Base-by-base conservation (phyloP, 2,888 invertebrate genomes). In the Ophioninae sp. region DNA sequence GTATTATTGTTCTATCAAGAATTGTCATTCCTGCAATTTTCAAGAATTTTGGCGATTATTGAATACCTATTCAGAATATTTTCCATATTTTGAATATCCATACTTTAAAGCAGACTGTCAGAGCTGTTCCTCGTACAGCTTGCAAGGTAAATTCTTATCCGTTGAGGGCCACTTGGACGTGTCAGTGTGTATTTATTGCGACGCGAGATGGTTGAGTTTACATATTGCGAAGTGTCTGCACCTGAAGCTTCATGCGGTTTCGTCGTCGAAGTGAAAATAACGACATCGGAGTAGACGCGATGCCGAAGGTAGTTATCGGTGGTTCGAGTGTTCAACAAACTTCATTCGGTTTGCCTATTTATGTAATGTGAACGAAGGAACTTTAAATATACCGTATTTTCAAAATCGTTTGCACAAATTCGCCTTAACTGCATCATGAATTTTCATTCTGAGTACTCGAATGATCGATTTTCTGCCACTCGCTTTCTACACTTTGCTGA, bases 121-220 rank as follows among this genome's bases (percentile, higher is more conserved):
- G n/a, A 20, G 20, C 23, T 21, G 61, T 59, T 13, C 41, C 57
- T 59, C 57, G 20, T 13, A 39, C 21, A 59, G n/a, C 21, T 64
- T 64, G 37, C 37, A 20, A 17, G 30, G 62, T 74, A 62, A 50
- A 74, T 74, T 61, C 10, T 30, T 62, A 13, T 13, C 3, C 8
- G 57, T 6, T 5, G 21, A 20, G 37, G n/a, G 59, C 75, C 75
- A 75, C 80, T 75, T 61, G 23, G 56, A 62, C 68, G 74, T 56
- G 62, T 59, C 79, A n/a, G n/a, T n/a, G n/a, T n/a, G n/a, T 68
- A 73, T 67, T 73, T 50, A 56, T 72, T 72, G 67, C 79, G 79
- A 74, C 21, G 67, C 67, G 39, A 70, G 65, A 56, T 8, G 20
- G 50, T 23, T 79, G 30, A 64, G 72, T 62, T 69, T 56, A 69